These are phyloP conservation scores for Telenomus remus DNA, from an alignment of 1,140 invertebrate genomes.

Conservation along the genomic window DNA sequence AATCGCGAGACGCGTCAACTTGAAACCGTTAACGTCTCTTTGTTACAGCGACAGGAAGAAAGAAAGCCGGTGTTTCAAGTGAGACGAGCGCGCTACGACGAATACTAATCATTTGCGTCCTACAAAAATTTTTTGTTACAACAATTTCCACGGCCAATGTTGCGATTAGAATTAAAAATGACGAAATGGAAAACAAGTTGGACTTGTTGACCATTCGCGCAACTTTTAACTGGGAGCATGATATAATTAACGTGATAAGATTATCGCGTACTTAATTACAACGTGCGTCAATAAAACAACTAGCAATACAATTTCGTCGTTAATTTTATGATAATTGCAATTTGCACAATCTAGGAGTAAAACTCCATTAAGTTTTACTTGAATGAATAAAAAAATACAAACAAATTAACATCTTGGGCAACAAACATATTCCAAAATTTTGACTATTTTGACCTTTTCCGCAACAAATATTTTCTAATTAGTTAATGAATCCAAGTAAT, in stretches of 20 bases:
- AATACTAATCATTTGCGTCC: constrained; percentile 20
- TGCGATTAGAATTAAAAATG: constrained; percentile 25
- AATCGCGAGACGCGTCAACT: not conserved
- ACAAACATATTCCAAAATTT: too few relatives aligned
- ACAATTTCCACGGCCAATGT: constrained; percentile 38
- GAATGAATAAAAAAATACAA: too few relatives aligned
- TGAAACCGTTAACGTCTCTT: constrained; percentile 12
- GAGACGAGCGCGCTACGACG: constrained; percentile 3
- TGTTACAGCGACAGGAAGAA: constrained; percentile 10
- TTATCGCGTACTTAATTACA: constrained; percentile 21
- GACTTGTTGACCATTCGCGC: too few relatives aligned
- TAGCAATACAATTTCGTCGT: constrained; percentile 38
- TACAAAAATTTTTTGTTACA: constrained; percentile 26
- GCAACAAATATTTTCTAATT: too few relatives aligned
- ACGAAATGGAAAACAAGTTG: constrained; percentile 2
- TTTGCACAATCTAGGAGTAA: constrained; percentile 14
- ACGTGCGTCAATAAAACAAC: constrained; percentile 38
- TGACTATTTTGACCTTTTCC: too few relatives aligned
- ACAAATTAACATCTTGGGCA: too few relatives aligned
- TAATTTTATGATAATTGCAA: constrained; percentile 47
- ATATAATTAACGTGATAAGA: constrained; percentile 46
- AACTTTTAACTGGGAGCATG: too few relatives aligned
- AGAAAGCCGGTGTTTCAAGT: constrained; percentile 3
- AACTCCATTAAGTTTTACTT: too few relatives aligned
- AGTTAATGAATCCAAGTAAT: too few relatives aligned